A percentile compares a stretch with the other conserved stretches of the same genome.
Conservation (phyloP, 2,113 vertebrate species). For the Antidorcas marsupialis region DNA sequence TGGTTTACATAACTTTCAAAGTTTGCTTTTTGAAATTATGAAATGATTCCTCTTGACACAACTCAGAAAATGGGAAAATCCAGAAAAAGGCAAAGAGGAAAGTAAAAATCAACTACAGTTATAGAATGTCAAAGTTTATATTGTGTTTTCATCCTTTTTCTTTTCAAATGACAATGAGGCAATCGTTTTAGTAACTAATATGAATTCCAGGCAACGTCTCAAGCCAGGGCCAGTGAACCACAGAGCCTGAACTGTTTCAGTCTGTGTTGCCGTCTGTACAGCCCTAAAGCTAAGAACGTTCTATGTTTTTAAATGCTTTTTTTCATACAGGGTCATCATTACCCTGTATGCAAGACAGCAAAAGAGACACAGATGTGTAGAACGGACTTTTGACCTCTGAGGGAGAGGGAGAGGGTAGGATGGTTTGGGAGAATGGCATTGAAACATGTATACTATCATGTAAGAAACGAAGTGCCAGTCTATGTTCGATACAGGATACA, state of each 20-base stretch:
- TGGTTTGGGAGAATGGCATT: too few relatives aligned
- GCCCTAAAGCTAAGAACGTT: neutral
- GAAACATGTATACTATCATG: too few relatives aligned
- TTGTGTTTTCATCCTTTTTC: too few relatives aligned
- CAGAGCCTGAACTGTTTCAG: rapidly evolving
- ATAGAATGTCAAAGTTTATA: neutral
- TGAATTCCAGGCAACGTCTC: neutral
- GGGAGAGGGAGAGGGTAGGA: too few relatives aligned
- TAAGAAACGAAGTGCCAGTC: too few relatives aligned
- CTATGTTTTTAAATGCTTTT: neutral
- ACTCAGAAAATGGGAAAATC: neutral
- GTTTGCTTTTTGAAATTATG: neutral
- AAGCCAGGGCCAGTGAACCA: neutral
- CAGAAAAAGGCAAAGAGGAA: neutral
- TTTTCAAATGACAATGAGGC: too few relatives aligned
- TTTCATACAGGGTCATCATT: neutral
- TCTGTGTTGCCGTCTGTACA: neutral
- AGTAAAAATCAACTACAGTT: neutral
- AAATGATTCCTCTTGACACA: neutral
- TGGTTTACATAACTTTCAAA: neutral
- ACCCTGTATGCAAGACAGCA: too few relatives aligned
- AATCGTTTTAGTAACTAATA: neutral
- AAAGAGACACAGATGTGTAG: too few relatives aligned
- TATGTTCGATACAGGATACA: too few relatives aligned
- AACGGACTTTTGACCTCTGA: too few relatives aligned